A percentile compares a stretch with the other conserved stretches of the same genome.
Conservation (phyloP, 2,113 vertebrate species). For the Mugil cephalus region DNA sequence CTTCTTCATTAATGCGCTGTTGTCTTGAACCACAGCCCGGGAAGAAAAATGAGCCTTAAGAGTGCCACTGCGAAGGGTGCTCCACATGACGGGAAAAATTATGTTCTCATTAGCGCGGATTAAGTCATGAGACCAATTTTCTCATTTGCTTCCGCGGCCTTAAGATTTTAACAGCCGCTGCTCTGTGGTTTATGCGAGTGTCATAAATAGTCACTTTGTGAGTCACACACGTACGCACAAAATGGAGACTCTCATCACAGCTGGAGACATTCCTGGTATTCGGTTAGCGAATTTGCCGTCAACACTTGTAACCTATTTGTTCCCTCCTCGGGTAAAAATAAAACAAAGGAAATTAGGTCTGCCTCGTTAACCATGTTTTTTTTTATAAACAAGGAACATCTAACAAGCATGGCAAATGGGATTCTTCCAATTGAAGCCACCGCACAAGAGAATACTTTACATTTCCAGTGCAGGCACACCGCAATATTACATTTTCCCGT, state of each 20-base stretch:
- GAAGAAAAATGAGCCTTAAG: conserved; percentile 34
- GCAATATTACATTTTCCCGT: conserved; percentile 18
- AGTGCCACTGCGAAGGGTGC: conserved; percentile 19
- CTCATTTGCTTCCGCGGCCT: conserved; percentile 50
- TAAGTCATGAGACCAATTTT: conserved; percentile 67
- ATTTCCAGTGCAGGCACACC: neutral
- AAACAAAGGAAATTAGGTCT: conserved; percentile 39
- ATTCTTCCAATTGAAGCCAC: conserved; percentile 13
- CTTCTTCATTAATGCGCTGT: conserved; percentile 33
- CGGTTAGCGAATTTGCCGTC: conserved; percentile 37
- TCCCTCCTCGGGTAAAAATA: conserved; percentile 36
- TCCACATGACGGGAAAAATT: conserved; percentile 54
- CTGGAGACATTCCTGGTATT: conserved; percentile 43
- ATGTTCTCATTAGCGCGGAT: conserved; percentile 66
- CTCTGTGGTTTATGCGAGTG: conserved; percentile 59
- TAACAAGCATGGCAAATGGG: conserved; percentile 7
- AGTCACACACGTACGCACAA: conserved; percentile 37
- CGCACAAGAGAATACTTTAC: conserved; percentile 5
- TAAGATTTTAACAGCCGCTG: conserved; percentile 58
- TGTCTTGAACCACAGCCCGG: conserved; percentile 30
- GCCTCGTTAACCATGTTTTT: conserved; percentile 22
- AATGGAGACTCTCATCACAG: conserved; percentile 49
- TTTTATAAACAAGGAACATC: conserved; percentile 25
- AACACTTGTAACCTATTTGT: conserved; percentile 42
- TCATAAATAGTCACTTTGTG: conserved; percentile 65